phyloP scores from a whole-genome alignment of 2,888 invertebrate species.

The Congeria kusceri region DNA sequence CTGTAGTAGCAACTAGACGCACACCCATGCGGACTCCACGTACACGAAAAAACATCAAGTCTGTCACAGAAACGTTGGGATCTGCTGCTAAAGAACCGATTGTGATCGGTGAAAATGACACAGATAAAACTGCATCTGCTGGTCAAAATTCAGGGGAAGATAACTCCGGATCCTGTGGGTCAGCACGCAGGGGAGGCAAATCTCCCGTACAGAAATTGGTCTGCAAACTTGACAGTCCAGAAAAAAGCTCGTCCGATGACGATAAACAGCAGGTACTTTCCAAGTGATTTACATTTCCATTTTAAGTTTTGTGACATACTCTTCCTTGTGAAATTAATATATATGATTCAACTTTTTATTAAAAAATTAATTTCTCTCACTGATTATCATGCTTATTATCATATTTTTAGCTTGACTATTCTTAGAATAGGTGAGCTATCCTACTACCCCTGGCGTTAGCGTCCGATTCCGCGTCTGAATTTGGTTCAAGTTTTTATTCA shows the following conservation, averaged over 20 bases:
- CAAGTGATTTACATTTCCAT: background rate
- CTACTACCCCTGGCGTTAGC: no score
- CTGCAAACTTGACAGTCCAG: constrained; percentile 30
- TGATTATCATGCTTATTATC: no score
- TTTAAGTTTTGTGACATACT: no score
- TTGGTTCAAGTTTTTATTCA: no score
- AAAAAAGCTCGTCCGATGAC: constrained; percentile 41
- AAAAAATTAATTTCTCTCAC: no score
- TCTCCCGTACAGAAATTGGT: background rate
- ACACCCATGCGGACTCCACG: constrained; percentile 63
- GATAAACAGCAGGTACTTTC: constrained; percentile 21
- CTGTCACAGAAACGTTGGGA: background rate
- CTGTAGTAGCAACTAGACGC: constrained; percentile 63
- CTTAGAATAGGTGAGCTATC: no score
- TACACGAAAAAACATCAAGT: constrained; percentile 40
- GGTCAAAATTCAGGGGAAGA: background rate
- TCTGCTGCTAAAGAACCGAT: constrained; percentile 3
- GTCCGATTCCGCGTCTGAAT: no score
- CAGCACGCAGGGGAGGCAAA: constrained; percentile 6
- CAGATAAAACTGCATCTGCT: background rate
- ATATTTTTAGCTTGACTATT: no score
- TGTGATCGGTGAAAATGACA: background rate
- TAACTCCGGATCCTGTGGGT: background rate
- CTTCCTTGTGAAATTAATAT: no score
- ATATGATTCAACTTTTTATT: no score